These are phyloP conservation scores for Chymomyza fuscimana DNA, from an alignment of 2,888 invertebrate genomes.

Conservation along the genomic window DNA sequence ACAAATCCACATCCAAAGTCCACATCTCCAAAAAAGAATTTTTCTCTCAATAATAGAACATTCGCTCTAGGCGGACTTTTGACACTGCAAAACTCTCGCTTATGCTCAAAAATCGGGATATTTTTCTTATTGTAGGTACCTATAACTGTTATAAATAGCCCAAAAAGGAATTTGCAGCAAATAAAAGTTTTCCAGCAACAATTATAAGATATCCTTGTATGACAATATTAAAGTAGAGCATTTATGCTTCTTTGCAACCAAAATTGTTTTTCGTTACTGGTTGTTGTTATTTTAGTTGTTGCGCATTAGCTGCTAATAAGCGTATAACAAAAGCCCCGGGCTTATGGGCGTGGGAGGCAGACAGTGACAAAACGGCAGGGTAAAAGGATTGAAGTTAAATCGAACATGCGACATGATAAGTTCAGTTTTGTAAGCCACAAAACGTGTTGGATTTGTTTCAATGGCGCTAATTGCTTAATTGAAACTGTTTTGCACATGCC, in stretches of 20 bases:
- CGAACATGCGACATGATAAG: slow-evolving; percentile 41
- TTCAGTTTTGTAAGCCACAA: slow-evolving; percentile 70
- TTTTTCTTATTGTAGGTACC: too few relatives aligned
- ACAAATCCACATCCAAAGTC: too few relatives aligned
- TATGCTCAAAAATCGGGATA: too few relatives aligned
- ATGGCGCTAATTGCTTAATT: slow-evolving; percentile 74
- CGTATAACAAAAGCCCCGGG: slow-evolving; percentile 21
- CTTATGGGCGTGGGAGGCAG: background rate
- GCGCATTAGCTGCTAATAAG: slow-evolving; percentile 24
- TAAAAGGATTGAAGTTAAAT: background rate
- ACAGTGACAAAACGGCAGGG: background rate
- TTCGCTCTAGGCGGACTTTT: too few relatives aligned
- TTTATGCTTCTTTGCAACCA: slow-evolving; percentile 15
- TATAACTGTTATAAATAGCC: too few relatives aligned
- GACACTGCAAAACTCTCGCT: too few relatives aligned
- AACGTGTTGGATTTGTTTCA: slow-evolving; percentile 75
- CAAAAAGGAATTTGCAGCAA: too few relatives aligned
- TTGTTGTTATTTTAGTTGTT: background rate
- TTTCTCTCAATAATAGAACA: too few relatives aligned
- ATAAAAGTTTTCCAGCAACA: too few relatives aligned
- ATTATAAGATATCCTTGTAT: too few relatives aligned
- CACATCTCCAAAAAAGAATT: too few relatives aligned
- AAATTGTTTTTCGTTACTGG: background rate
- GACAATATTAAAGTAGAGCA: background rate
- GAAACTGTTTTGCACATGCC: slow-evolving; percentile 71